phyloP scores from a whole-genome alignment of 2,797 vertebrate species.

The Telmatherina bonti region DNA sequence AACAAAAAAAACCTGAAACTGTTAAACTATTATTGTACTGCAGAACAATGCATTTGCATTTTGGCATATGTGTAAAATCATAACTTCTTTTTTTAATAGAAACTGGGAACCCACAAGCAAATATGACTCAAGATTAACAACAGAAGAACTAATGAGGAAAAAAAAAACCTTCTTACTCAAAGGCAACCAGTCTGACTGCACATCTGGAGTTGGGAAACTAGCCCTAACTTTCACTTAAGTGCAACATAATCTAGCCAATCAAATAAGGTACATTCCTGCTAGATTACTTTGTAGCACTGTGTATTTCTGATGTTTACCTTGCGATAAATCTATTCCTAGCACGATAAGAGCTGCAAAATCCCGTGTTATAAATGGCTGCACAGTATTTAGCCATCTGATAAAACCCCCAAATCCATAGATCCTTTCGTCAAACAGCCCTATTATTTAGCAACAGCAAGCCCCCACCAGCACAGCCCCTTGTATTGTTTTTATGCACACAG shows the following conservation, averaged over 20 bases:
- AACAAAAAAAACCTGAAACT: no score
- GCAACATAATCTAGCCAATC: constrained; percentile 7
- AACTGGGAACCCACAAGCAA: constrained; percentile 5
- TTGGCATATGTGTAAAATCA: not conserved
- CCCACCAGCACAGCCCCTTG: not conserved
- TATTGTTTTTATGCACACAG: not conserved
- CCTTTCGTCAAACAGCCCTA: not conserved
- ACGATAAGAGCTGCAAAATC: constrained; percentile 5
- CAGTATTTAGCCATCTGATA: constrained; percentile 1
- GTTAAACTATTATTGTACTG: not conserved
- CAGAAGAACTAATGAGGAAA: constrained; percentile 8
- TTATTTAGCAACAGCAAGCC: not conserved
- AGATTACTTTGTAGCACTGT: not conserved
- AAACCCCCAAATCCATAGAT: not conserved
- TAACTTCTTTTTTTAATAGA: not conserved
- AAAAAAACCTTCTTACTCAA: constrained; percentile 10
- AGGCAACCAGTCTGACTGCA: constrained; percentile 1
- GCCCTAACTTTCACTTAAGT: not conserved
- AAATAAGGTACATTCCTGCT: not conserved
- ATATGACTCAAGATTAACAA: constrained; percentile 15
- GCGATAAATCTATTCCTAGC: constrained; percentile 1
- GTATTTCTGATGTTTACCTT: constrained; percentile 9
- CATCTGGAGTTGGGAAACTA: constrained; percentile 1
- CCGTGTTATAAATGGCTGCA: not conserved
- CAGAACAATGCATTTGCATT: not conserved